Conservation (phyloP, 2,888 invertebrate species). For the Latrodectus hesperus region DNA sequence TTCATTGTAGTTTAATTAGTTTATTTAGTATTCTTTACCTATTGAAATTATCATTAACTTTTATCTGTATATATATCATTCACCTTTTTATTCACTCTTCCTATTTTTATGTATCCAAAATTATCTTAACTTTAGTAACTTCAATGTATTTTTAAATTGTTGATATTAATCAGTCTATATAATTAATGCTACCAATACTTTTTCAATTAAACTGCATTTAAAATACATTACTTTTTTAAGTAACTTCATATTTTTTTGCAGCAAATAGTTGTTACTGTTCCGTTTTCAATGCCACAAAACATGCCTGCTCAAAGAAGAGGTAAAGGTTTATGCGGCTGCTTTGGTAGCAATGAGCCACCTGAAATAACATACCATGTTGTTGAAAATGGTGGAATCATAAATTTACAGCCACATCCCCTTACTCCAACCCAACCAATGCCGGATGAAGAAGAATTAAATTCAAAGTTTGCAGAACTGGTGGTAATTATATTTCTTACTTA, state of each 20-base stretch:
- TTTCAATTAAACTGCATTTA: no score
- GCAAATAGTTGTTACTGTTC: conserved; percentile 65
- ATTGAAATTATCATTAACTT: no score
- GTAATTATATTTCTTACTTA: conserved; percentile 77
- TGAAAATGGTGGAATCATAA: conserved; percentile 89
- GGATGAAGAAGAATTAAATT: conserved; percentile 91
- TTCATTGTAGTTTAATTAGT: no score
- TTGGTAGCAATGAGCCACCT: conserved; percentile 86
- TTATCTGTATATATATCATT: no score
- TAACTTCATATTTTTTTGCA: conserved; percentile 17
- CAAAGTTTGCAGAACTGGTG: conserved; percentile 94
- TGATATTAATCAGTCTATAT: no score
- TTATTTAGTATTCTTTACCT: no score
- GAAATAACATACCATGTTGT: conserved; percentile 96
- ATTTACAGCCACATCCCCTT: conserved; percentile 84
- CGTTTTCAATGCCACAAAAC: conserved; percentile 50
- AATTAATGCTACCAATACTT: no score
- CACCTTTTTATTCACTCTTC: no score
- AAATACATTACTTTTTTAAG: not conserved
- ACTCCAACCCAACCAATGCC: conserved; percentile 95
- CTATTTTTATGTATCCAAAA: no score
- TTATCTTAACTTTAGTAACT: no score
- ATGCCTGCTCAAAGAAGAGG: conserved; percentile 65
- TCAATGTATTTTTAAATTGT: no score
- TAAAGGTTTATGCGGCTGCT: conserved; percentile 74